Evolutionary conservation across 2,797 vertebrate species (phyloP), one percentile per base, ranked within the genome.

Genomic region (Tauraco hartlaubi): DNA sequence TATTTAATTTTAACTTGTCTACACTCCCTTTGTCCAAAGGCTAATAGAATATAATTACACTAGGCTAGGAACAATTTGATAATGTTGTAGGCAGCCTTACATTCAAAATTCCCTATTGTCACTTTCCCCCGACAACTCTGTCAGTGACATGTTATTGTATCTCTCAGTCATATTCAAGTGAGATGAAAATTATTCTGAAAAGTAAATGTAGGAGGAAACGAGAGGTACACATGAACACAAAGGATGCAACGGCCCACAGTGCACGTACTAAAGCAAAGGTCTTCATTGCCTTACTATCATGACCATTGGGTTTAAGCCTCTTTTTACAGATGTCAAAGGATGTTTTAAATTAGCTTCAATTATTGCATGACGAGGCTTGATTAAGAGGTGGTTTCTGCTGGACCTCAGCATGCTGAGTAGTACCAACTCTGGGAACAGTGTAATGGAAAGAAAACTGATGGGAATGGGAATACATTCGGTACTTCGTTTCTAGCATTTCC

Each of bases 1-100:
- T 94, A 95, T 94, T 96, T 83, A 91, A 85, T 94, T 96, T 90
- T 62, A 88, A 76, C 77, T 86, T 91, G 76, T 75, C 79, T 75
- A 56, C 41, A 71, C n/a, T 87, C 52, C 56, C 84, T 93, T 94
- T 91, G 84, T 85, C 83, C 81, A 89, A 92, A 86, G 59, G 41
- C 84, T 90, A 95, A 93, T 49, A 80, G 79, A 85, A 90, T 72
- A 68, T 37, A 92, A 95, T 94, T 85, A 84, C 56, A 63, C 55
- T 35, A 87, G 59, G 71, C 83, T 23, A 64, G 55, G 44, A 87
- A 94, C 96, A 79, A 94, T 35, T 85, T 91, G 77, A 85, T 96
- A 92, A 89, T 48, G n/a, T 73, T 82, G 52, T 33, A 92, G 67
- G 52, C 72, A 91, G 49, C 17, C 81, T 94, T 49, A 64, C 64